A percentile compares a stretch with the other conserved stretches of the same genome.
Evolutionary conservation across 2,888 invertebrate species (phyloP).

Genomic region (Lymantria monacha): DNA sequence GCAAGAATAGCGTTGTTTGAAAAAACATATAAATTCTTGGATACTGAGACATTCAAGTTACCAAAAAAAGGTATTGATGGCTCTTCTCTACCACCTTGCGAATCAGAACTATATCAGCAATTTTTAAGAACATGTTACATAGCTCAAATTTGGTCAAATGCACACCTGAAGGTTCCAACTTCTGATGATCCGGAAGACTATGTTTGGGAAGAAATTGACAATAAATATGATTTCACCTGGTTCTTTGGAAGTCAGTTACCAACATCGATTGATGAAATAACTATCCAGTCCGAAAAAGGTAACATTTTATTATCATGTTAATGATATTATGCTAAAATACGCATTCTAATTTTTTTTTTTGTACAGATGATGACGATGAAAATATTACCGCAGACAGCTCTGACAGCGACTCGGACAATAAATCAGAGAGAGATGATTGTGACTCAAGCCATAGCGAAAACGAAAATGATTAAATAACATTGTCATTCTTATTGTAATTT

Average conservation of each 20-base stretch:
- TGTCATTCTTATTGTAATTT: neutral
- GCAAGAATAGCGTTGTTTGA: too few species aligned
- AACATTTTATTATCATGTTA: neutral
- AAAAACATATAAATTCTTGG: too few species aligned
- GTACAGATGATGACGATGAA: neutral
- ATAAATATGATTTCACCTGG: constrained; percentile 25
- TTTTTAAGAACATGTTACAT: constrained; percentile 21
- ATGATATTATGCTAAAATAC: neutral
- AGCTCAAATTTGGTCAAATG: constrained; percentile 20
- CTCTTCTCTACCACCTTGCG: too few species aligned
- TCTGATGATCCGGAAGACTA: constrained; percentile 23
- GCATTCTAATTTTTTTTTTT: neutral
- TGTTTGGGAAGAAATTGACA: constrained; percentile 24
- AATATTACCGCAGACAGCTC: neutral
- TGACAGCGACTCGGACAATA: neutral
- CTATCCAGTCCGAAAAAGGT: neutral
- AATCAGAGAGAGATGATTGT: constrained; percentile 1
- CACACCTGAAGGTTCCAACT: constrained; percentile 13
- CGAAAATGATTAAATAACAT: neutral
- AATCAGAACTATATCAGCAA: constrained; percentile 12
- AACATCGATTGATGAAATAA: constrained; percentile 1
- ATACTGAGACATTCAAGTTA: too few species aligned
- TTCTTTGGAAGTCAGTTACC: neutral
- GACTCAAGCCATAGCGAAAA: constrained; percentile 3
- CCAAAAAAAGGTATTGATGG: too few species aligned